phyloP scores from a whole-genome alignment of 2,113 vertebrate genomes.

The Tetrax tetrax region DNA sequence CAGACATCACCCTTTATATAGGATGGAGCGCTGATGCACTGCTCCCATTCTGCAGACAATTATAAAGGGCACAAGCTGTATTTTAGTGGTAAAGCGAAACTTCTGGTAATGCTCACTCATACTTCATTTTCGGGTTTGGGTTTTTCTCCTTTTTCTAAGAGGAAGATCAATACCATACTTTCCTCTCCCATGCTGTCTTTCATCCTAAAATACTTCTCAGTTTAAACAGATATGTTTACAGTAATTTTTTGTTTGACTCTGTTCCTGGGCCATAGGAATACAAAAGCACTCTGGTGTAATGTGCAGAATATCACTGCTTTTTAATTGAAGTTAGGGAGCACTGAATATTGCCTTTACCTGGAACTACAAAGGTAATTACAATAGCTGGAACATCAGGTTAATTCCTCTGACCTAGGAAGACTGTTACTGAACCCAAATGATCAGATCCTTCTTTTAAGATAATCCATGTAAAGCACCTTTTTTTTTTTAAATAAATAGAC shows the following conservation, averaged over 20 bases:
- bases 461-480: not conserved
- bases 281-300: not conserved
- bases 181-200: not conserved
- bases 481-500: not conserved
- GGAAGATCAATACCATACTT: not conserved
- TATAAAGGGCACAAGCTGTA: not conserved
- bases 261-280: not conserved
- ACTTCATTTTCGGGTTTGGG: not conserved
- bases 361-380: constrained; percentile 20
- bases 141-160: not conserved
- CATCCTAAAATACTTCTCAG: not conserved
- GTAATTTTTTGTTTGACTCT: not conserved
- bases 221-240: not conserved
- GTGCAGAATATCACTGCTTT: not conserved
- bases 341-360: not conserved
- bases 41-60: not conserved
- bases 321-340: not conserved
- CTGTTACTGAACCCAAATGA: not conserved
- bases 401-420: not conserved
- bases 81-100: not conserved
- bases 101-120: not conserved
- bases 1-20: not conserved
- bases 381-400: not conserved
- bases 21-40: not conserved
- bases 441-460: not conserved